Evolutionary conservation across 2,888 invertebrate genomes (phyloP), one percentile per base, ranked within the genome.

Genomic region (Dicyrtomina minuta): DNA sequence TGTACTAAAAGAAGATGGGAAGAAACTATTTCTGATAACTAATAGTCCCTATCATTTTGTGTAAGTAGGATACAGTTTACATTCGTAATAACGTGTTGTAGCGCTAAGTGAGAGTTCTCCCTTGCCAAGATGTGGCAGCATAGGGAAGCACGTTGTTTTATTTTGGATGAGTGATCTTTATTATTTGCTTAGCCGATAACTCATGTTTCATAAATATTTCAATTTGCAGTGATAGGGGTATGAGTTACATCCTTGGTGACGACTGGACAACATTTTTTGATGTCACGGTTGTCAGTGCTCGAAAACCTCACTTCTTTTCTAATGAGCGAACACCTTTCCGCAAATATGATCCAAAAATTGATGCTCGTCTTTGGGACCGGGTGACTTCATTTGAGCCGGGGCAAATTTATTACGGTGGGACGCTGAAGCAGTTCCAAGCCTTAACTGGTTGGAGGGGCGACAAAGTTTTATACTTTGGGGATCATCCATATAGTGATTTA

Each of bases 11-110:
- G 84, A 86, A 0, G 87, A 88, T 33, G 88, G 88, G 44, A 97
- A 96, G 81, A 92, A 93, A 81, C 84, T 96, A 75, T 98, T 98
- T 82, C 85, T 98, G 69, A 94, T 99, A 15, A 97, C 98, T 12
- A 98, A 98, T 81, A 96, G 96, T 81, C 96, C 96, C 0, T 96
- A 89, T 81, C 90, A 90, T 79, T 98, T 98, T 86, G 96, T 94
- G 95, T 92, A 85, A 88, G 90, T 86, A 69, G 20, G 20, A 17
- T 72, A 33, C 41, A n/a, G n/a, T n/a, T n/a, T n/a, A n/a, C n/a
- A n/a, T n/a, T n/a, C n/a, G n/a, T n/a, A 70, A 6, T 60, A 24
- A 22, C 62, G 56, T 33, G 27, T 17, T 59, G 27, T 26, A 22
- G 26, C 41, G 62, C 27, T n/a, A 10, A 15, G 56, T 20, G 65